Percentiles rank a stretch among this genome's conserved stretches.
Evolutionary conservation across 2,113 vertebrate species (phyloP).

Genomic region (Vidua chalybeata): DNA sequence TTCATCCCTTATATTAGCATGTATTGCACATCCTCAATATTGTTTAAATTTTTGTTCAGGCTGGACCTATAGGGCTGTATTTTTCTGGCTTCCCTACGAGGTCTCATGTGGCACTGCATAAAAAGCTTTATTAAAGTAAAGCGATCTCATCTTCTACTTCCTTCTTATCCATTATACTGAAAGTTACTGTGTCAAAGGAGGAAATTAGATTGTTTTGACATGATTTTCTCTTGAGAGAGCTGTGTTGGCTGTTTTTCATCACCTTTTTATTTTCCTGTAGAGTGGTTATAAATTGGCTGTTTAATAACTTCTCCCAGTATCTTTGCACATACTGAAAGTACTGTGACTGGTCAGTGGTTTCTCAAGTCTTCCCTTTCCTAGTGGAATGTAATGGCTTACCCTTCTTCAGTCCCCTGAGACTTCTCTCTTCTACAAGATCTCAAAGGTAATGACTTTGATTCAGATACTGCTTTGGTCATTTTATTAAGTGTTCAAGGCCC

Average conservation of each 20-base stretch:
- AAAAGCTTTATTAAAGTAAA: constrained; percentile 28
- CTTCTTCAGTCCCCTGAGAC: background rate
- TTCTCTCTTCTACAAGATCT: background rate
- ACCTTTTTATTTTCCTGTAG: constrained; percentile 23
- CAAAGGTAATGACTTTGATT: background rate
- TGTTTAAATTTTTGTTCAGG: background rate
- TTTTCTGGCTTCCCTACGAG: background rate
- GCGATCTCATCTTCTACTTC: background rate
- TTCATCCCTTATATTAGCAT: background rate
- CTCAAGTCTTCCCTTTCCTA: background rate
- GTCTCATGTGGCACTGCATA: background rate
- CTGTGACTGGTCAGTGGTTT: background rate
- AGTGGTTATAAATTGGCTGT: background rate
- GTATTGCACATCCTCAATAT: background rate
- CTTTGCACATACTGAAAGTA: background rate
- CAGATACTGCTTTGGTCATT: background rate
- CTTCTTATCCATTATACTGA: background rate
- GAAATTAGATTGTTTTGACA: constrained; percentile 23
- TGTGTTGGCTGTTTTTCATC: background rate
- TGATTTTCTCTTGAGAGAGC: constrained; percentile 32
- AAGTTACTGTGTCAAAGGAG: background rate
- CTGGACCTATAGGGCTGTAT: background rate
- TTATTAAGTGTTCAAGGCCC: background rate
- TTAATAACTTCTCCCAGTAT: background rate
- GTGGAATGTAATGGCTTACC: background rate